A percentile compares a stretch with the other conserved stretches of the same genome.
Conservation (phyloP, 2,888 invertebrate genomes). For the Cheilosia variabilis region DNA sequence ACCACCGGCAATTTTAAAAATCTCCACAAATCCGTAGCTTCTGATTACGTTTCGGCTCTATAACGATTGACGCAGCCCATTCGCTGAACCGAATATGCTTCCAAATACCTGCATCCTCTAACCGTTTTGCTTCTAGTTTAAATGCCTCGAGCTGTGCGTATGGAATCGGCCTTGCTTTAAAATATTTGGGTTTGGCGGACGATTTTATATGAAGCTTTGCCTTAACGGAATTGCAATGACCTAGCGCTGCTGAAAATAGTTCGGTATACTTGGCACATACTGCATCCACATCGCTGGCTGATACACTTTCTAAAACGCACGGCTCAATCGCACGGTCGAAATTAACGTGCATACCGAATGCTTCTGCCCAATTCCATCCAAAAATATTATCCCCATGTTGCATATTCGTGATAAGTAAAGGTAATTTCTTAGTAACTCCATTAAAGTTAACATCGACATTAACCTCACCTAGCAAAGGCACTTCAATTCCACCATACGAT, state of each 20-base stretch:
- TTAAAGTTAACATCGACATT: constrained; percentile 27
- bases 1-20: constrained; percentile 56
- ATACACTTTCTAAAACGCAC: constrained; percentile 7
- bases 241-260: constrained; percentile 30
- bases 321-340: constrained; percentile 11
- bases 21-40: constrained; percentile 76
- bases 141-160: constrained; percentile 68
- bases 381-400: constrained; percentile 35
- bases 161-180: constrained; percentile 76
- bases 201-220: constrained; percentile 74
- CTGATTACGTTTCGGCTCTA: constrained; percentile 77
- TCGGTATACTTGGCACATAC: constrained; percentile 31
- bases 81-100: constrained; percentile 76
- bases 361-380: constrained; percentile 44
- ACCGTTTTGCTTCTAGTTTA: constrained; percentile 72
- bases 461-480: constrained; percentile 33
- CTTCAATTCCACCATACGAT: constrained; percentile 30
- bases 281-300: constrained; percentile 16
- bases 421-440: constrained; percentile 1
- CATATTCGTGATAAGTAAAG: constrained; percentile 25
- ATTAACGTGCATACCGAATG: constrained; percentile 10
- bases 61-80: constrained; percentile 80
- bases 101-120: constrained; percentile 59
- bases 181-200: constrained; percentile 65
- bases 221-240: constrained; percentile 45